Evolutionary conservation across 2,797 vertebrate species (phyloP).

Genomic region (Chlorospingus semifuscus): DNA sequence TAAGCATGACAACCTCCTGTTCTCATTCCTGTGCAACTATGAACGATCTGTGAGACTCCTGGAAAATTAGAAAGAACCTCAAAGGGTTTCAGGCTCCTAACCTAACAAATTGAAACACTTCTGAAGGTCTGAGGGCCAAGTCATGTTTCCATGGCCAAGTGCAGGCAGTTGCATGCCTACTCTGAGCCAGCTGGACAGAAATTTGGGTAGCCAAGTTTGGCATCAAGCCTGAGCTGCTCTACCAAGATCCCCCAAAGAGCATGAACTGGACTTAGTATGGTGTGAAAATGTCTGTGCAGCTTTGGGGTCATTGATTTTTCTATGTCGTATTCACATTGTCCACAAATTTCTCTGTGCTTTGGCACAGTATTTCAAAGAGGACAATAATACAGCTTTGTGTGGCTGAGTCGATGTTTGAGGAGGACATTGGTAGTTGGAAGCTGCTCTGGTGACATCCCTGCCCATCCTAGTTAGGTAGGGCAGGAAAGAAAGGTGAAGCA

Average conservation of each 20-base stretch:
- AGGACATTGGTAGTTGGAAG: background rate
- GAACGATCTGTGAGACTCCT: background rate
- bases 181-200: background rate
- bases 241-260: background rate
- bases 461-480: background rate
- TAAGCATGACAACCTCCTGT: background rate
- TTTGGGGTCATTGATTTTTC: background rate
- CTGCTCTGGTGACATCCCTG: background rate
- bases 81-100: background rate
- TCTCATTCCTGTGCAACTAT: background rate
- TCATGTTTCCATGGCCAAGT: background rate
- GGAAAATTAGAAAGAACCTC: background rate
- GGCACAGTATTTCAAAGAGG: background rate
- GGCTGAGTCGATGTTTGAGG: background rate
- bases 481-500: background rate
- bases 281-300: background rate
- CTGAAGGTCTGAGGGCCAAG: background rate
- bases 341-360: background rate
- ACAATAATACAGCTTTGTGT: background rate
- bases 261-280: background rate
- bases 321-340: background rate
- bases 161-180: background rate
- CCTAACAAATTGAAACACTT: background rate
- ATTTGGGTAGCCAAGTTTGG: background rate
- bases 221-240: background rate